phyloP scores from a whole-genome alignment of 2,113 vertebrate genomes.

The Myotis brandtii region DNA sequence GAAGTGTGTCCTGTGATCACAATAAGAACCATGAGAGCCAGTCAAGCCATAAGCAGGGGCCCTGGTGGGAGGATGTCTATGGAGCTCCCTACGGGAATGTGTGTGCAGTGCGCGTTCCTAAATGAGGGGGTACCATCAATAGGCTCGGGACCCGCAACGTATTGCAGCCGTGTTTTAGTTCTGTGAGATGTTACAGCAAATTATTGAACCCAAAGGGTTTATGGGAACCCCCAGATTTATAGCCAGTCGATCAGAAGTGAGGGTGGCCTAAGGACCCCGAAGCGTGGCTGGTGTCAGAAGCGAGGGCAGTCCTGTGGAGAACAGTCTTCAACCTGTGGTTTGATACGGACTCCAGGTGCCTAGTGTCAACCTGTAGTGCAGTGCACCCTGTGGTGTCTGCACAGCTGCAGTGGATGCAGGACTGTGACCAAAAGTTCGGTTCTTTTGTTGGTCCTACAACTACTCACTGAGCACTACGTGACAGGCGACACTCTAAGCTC shows the following conservation, averaged over 20 bases:
- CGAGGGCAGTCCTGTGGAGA: rapidly evolving
- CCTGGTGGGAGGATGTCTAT: neutral
- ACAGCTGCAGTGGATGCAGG: neutral
- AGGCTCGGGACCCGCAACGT: neutral
- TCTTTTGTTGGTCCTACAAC: neutral
- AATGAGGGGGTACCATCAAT: rapidly evolving
- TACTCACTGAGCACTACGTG: neutral
- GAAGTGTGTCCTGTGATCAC: neutral
- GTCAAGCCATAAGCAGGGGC: neutral
- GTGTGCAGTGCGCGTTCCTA: neutral
- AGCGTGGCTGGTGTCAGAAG: neutral
- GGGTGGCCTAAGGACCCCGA: neutral
- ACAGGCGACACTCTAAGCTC: neutral
- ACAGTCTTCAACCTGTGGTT: neutral
- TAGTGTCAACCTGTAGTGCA: rapidly evolving
- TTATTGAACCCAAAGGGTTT: neutral
- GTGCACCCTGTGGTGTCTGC: neutral
- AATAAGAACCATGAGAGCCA: neutral
- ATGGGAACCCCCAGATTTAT: neutral
- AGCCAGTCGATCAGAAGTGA: neutral
- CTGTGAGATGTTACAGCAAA: neutral
- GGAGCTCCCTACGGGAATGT: neutral
- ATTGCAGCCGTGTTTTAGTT: neutral
- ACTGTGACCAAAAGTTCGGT: neutral
- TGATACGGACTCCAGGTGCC: rapidly evolving